Base-by-base conservation (phyloP, 1,140 invertebrate species). In the Solen grandis region DNA sequence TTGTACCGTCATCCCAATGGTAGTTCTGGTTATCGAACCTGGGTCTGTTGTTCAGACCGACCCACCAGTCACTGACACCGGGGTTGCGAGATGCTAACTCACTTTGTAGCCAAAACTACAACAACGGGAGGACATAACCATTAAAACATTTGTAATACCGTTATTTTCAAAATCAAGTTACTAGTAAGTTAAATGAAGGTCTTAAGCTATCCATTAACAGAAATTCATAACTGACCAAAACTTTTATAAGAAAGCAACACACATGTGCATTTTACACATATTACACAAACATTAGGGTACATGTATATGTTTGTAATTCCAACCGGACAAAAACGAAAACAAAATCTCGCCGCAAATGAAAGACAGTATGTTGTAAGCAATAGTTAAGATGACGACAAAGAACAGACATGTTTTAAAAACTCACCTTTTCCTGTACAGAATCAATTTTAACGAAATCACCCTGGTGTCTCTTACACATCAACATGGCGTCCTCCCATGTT, bases 371-470 rank as follows among this genome's bases (percentile, higher is more conserved):
- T n/a, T n/a, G n/a, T n/a, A n/a, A n/a, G n/a, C n/a, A n/a, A n/a
- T n/a, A n/a, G n/a, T n/a, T n/a, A n/a, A n/a, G n/a, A n/a, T n/a
- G n/a, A n/a, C n/a, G n/a, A n/a, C n/a, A n/a, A n/a, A n/a, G n/a
- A n/a, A n/a, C n/a, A n/a, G n/a, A n/a, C n/a, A n/a, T n/a, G n/a
- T n/a, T n/a, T n/a, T n/a, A n/a, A n/a, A 19, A 46, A 33, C 22
- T 29, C n/a, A 80, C 77, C 66, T 70, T 80, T 63, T 80, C 77
- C 46, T 68, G 65, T 8, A 54, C 16, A 2, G 77, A 80, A 50
- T 80, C 77, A 14, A 80, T 63, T 62, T 80, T 80, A 25, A 80
- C 77, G 13, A 80, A 0, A 2, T 80, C 65, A 46, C 77, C 77
- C 46, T 80, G 77, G 13, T 41, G 54, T 22, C 68, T 25, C 41